These are phyloP conservation scores for Crocallis elinguaria DNA, from an alignment of 2,888 invertebrate species.

Conservation along the genomic window DNA sequence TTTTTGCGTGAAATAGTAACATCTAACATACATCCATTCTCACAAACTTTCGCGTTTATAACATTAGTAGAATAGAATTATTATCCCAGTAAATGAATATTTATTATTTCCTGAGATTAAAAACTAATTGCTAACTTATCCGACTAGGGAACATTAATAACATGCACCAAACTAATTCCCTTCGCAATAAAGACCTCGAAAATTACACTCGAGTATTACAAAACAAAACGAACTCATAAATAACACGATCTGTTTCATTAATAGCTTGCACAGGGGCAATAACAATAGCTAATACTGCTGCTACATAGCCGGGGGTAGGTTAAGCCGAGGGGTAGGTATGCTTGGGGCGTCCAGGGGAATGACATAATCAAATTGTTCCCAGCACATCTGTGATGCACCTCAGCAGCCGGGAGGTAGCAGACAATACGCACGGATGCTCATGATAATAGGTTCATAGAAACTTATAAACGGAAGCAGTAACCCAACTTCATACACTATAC, in stretches of 20 bases:
- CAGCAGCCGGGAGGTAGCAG: conserved; percentile 39
- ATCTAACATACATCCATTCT: too few relatives aligned
- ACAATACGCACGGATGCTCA: conserved; percentile 65
- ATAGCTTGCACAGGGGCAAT: conserved; percentile 48
- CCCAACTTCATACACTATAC: not conserved
- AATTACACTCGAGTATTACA: conserved; percentile 32
- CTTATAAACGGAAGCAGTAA: conserved; percentile 9
- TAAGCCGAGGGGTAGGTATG: conserved; percentile 21
- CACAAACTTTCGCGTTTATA: too few relatives aligned
- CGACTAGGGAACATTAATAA: not conserved
- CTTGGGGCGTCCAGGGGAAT: conserved; percentile 51
- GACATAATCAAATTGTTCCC: conserved; percentile 72
- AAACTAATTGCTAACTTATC: conserved; percentile 4
- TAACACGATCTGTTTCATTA: conserved; percentile 55
- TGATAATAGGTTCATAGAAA: conserved; percentile 64
- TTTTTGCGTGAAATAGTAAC: too few relatives aligned
- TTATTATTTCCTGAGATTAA: not conserved
- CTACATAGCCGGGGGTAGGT: not conserved
- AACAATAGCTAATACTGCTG: conserved; percentile 48
- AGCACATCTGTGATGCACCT: conserved; percentile 58
- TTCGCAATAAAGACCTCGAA: conserved; percentile 28
- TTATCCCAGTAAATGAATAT: not conserved
- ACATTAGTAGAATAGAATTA: too few relatives aligned
- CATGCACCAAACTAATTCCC: conserved; percentile 24
- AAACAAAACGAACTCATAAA: conserved; percentile 45